These are phyloP conservation scores for Hemibagrus guttatus DNA, from an alignment of 2,797 vertebrate species.

Conservation along the genomic window DNA sequence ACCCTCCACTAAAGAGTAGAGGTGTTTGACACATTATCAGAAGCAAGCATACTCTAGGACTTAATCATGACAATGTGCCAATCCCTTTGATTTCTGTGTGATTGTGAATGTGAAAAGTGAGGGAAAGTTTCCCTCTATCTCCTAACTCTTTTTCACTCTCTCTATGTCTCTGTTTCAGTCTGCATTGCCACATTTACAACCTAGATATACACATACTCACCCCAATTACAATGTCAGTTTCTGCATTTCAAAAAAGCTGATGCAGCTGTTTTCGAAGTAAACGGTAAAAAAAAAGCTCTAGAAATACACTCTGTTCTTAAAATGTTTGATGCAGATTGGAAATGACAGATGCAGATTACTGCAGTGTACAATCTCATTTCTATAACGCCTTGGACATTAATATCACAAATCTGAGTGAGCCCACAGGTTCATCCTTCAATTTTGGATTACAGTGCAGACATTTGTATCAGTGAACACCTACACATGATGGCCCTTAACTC, in stretches of 20 bases:
- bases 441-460: slow-evolving; percentile 20
- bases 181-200: background rate
- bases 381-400: background rate
- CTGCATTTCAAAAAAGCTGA: background rate
- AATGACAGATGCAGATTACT: slow-evolving; percentile 6
- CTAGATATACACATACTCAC: background rate
- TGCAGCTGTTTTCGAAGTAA: background rate
- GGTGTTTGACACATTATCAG: slow-evolving; percentile 36
- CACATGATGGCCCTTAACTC: slow-evolving; percentile 15
- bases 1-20: slow-evolving; percentile 24
- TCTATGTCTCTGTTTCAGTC: background rate
- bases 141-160: background rate
- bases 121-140: background rate
- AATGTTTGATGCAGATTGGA: background rate
- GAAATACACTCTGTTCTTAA: background rate
- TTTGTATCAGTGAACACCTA: slow-evolving; percentile 4
- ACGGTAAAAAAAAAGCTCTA: background rate
- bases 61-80: background rate
- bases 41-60: background rate
- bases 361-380: slow-evolving; percentile 5
- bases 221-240: background rate
- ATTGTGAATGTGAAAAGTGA: background rate
- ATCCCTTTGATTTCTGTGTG: background rate
- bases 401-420: slow-evolving; percentile 2
- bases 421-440: background rate